These are phyloP conservation scores for Ara ararauna DNA, from an alignment of 2,797 vertebrate species.

Conservation along the genomic window DNA sequence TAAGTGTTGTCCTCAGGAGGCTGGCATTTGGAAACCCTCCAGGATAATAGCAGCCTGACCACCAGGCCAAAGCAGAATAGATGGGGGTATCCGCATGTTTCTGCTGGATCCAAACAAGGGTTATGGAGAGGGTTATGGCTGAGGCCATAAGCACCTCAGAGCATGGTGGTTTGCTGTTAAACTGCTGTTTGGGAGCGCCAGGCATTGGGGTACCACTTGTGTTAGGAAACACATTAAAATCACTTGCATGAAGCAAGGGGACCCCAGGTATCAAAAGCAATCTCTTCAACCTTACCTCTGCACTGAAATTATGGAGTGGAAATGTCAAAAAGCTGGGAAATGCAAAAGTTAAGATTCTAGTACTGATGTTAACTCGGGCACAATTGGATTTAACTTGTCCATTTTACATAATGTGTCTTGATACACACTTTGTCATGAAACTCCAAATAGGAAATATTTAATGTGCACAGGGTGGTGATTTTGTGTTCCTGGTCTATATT, in stretches of 20 bases:
- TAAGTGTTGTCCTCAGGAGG: neutral
- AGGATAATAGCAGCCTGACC: neutral
- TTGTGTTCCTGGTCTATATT: neutral
- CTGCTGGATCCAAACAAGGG: neutral
- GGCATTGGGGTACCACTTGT: fast-evolving
- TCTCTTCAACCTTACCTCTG: neutral
- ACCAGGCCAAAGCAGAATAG: neutral
- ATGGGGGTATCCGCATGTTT: neutral
- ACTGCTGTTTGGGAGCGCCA: neutral
- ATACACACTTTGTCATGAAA: neutral
- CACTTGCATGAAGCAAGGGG: neutral
- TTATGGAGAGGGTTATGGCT: neutral
- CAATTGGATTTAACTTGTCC: conserved; percentile 15
- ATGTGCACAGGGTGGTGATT: neutral
- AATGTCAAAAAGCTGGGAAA: neutral
- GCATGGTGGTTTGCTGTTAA: neutral
- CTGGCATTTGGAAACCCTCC: neutral
- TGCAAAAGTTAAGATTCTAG: neutral
- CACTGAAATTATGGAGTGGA: neutral
- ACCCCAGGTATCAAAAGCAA: neutral
- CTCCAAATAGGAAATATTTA: conserved; percentile 12
- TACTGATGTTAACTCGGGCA: neutral
- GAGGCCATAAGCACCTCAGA: neutral
- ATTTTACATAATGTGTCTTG: conserved; percentile 7
- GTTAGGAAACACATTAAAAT: neutral